Percentiles rank a stretch among this genome's conserved stretches.
phyloP scores from a whole-genome alignment of 2,113 vertebrate genomes.

The Mobula birostris region DNA sequence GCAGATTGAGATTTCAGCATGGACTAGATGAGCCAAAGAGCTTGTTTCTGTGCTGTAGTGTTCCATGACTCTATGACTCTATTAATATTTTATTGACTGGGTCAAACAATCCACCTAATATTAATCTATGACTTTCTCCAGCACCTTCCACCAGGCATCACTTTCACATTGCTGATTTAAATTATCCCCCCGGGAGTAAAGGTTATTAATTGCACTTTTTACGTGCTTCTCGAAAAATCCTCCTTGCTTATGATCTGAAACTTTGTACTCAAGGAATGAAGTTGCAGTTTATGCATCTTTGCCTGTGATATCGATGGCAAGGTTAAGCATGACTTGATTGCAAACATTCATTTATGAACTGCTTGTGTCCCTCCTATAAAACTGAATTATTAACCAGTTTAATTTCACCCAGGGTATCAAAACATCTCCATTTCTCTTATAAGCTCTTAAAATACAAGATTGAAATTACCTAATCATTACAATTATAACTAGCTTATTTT shows the following conservation, averaged over 20 bases:
- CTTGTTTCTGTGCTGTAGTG: too few species aligned
- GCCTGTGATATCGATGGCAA: neutral
- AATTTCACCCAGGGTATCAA: neutral
- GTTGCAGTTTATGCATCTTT: neutral
- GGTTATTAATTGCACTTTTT: neutral
- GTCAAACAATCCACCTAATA: neutral
- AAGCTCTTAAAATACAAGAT: neutral
- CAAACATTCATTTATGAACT: neutral
- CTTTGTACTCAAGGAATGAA: neutral
- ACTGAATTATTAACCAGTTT: neutral
- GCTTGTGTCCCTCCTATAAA: neutral
- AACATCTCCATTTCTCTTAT: neutral
- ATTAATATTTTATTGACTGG: neutral
- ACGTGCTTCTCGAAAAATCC: neutral
- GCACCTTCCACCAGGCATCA: too few species aligned
- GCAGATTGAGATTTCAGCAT: too few species aligned
- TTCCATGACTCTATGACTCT: too few species aligned
- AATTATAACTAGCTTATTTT: neutral
- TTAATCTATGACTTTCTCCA: too few species aligned
- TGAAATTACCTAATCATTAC: neutral
- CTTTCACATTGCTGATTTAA: neutral
- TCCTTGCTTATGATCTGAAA: neutral
- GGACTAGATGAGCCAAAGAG: too few species aligned
- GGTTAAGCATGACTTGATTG: neutral
- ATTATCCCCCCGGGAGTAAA: neutral